Conservation (phyloP, 2,888 invertebrate genomes). For the Achlya flavicornis region DNA sequence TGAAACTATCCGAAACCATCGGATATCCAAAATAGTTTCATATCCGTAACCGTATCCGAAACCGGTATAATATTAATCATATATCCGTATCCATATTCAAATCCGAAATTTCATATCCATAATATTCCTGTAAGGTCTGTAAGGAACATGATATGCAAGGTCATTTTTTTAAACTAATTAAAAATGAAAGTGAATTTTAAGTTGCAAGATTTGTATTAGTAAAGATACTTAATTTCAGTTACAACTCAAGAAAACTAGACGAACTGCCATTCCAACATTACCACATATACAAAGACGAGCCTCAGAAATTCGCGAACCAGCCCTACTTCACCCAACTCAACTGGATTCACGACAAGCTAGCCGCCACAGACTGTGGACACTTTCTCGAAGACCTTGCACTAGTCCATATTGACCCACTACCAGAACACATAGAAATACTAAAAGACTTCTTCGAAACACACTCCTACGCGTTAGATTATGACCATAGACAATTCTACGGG, state of each 20-base stretch:
- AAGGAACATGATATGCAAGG: too few species aligned
- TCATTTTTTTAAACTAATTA: too few species aligned
- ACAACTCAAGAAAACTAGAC: slow-evolving; percentile 91
- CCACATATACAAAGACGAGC: slow-evolving; percentile 81
- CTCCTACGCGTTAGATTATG: slow-evolving; percentile 89
- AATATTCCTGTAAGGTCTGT: too few species aligned
- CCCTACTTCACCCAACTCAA: slow-evolving; percentile 89
- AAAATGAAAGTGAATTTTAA: too few species aligned
- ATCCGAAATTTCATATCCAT: too few species aligned
- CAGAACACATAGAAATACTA: slow-evolving; percentile 83
- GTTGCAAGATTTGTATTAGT: too few species aligned
- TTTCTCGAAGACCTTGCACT: slow-evolving; percentile 90
- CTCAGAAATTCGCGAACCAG: slow-evolving; percentile 85
- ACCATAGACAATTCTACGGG: slow-evolving; percentile 92
- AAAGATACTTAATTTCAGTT: slow-evolving; percentile 74
- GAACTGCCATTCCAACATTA: slow-evolving; percentile 92
- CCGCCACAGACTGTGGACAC: slow-evolving; percentile 89
- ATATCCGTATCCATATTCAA: too few species aligned
- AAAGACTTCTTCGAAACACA: slow-evolving; percentile 89
- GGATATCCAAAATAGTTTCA: too few species aligned
- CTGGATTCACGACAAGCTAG: slow-evolving; percentile 92
- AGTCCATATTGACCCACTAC: slow-evolving; percentile 72
- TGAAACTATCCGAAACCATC: too few species aligned
- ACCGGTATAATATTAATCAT: too few species aligned
- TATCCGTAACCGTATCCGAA: too few species aligned